Base-by-base conservation (phyloP, 2,797 vertebrate species). In the Gadopsis bispinosus region DNA sequence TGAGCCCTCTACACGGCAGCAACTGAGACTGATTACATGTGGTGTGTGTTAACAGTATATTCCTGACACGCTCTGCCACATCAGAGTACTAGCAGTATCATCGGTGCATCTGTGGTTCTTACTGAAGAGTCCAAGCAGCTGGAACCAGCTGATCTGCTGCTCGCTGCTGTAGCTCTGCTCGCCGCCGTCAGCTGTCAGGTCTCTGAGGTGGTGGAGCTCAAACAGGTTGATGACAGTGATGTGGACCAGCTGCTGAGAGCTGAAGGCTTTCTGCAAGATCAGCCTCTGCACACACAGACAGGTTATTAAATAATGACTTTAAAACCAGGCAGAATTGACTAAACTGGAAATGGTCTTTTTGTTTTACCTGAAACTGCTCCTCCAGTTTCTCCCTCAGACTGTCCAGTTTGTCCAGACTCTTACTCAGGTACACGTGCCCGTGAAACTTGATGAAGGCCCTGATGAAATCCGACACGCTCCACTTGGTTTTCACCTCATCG, bases 391-490 rank as follows among this genome's bases (percentile, higher is more conserved):
- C 97, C 91, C 98, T 95, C 95, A 99, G 96, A 59, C 88, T 89
- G 80, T 95, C 96, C 91, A 99, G 94, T 56, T 97, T 97, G 79
- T 99, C 98, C 94, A 98, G 93, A 85, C 96, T 97, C 94, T 97
- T 98, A 84, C 97, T 97, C 93, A 99, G 94, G 92, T 98, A 99
- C 71, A 99, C 97, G 58, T 99, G 97, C 29, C 98, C 98, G 5
- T 99, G 98, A 81, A 99, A 99, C 93, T 98, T 99, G 94, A 99
- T 98, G 93, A 99, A 99, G 29, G 97, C 96, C 91, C 97, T 97
- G 93, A 99, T 97, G 94, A 99, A 99, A 92, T 99, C 98, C 5
- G 98, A 97, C 87, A 99, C 96, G 2, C 95, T 96, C 97, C 98
- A 99, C 90, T 97, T 98, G 87, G 96, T 96, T 93, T 98, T 98